Evolutionary conservation across 2,113 vertebrate genomes (phyloP).

Genomic region (Myodes glareolus): DNA sequence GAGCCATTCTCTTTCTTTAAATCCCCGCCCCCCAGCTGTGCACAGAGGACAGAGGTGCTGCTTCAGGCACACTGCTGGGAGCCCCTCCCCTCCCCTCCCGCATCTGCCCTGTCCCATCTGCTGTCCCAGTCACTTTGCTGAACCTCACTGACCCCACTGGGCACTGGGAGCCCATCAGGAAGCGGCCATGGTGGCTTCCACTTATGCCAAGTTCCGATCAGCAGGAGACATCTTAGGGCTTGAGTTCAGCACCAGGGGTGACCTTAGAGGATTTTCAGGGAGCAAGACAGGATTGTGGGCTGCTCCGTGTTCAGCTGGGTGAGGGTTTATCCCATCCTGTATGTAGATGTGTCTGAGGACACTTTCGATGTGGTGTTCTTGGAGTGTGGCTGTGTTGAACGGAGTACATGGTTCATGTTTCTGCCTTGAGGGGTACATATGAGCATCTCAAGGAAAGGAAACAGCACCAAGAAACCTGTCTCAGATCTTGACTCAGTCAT

Average conservation of each 20-base stretch:
- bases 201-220: background rate
- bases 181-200: background rate
- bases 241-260: background rate
- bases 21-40: background rate
- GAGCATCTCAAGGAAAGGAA: background rate
- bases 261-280: background rate
- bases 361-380: background rate
- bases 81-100: no score
- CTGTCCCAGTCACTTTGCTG: background rate
- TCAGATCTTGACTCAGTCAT: background rate
- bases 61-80: background rate
- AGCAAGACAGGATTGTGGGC: background rate
- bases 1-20: background rate
- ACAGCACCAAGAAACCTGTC: background rate
- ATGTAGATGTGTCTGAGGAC: background rate
- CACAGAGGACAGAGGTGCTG: background rate
- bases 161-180: background rate
- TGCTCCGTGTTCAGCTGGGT: background rate
- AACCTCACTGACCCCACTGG: background rate
- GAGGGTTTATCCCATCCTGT: background rate
- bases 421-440: background rate
- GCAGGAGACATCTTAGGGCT: background rate
- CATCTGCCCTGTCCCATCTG: background rate
- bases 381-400: background rate
- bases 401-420: background rate